Base-by-base conservation (phyloP, 2,888 invertebrate species). In the Alloplasta piceator region DNA sequence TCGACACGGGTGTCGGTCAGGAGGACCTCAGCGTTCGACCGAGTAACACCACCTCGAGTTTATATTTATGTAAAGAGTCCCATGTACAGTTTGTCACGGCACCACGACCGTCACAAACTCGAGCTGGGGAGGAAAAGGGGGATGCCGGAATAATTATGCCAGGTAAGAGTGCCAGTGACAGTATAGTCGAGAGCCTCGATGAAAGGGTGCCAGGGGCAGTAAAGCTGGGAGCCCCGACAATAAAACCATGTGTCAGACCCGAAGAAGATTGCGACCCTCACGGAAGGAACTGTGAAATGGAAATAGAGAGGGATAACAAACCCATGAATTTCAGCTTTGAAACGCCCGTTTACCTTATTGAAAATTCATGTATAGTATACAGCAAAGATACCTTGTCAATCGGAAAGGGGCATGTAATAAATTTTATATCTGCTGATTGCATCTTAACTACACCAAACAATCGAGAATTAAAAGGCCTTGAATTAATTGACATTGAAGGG, bases 361-460 rank as follows among this genome's bases (percentile, higher is more conserved):
- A 71, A n/a, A 61, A 39, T 16, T 61, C 71, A 0, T 71, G 60
- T 10, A 60, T 71, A 46, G 5, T 9, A 16, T 50, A 71, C 9
- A 71, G 61, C 10, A 71, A 71, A 61, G 71, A 71, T 9, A 58
- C 50, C 9, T 4, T 71, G 9, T 60, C 71, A 6, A 71, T 60
- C 5, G 26, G 48, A n/a, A 60, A 50, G 10, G 52, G 50, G 1
- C 26, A 71, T 10, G 38, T 71, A 12, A 16, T 61, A 52, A 60
- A 71, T 61, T 61, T 71, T 41, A 16, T 71, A 39, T 50, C 61
- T 14, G 50, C 71, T 12, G 61, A 71, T 61, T 71, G 61, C 16
- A 50, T 71, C 1, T 26, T 71, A 6, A 71, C 50, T 3, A 50
- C 50, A 7, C 14, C 61, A 43, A 60, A 43, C 9, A 71, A 46